Conservation (phyloP, 2,888 invertebrate genomes). For the Panorpa germanica region DNA sequence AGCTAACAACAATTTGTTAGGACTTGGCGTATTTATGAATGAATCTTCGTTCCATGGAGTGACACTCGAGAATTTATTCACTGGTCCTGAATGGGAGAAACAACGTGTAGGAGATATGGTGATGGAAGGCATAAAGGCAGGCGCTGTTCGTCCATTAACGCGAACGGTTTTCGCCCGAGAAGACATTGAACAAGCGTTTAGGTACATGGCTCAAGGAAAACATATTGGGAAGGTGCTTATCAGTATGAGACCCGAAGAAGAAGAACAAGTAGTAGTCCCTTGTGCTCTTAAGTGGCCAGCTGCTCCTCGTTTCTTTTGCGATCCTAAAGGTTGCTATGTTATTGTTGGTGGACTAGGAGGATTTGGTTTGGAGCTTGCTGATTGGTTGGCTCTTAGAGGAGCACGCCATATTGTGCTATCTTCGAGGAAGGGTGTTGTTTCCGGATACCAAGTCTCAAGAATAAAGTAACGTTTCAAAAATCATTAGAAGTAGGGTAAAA, state of each 20-base stretch:
- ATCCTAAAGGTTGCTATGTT: too few species aligned
- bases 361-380: constrained; percentile 73
- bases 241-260: constrained; percentile 61
- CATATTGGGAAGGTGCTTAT: constrained; percentile 85
- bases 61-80: constrained; percentile 72
- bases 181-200: constrained; percentile 72
- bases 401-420: constrained; percentile 61
- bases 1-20: constrained; percentile 68
- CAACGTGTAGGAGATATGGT: constrained; percentile 49
- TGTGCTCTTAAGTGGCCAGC: constrained; percentile 7
- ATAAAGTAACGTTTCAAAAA: too few species aligned
- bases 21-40: constrained; percentile 78
- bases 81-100: constrained; percentile 42
- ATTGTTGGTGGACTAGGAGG: constrained; percentile 62
- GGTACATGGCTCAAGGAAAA: constrained; percentile 79
- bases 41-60: constrained; percentile 89
- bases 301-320: too few species aligned
- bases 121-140: constrained; percentile 54
- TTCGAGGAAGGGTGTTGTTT: constrained; percentile 64
- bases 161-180: constrained; percentile 56
- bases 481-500: too few species aligned
- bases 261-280: constrained; percentile 12
- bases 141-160: constrained; percentile 68
- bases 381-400: constrained; percentile 68
- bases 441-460: constrained; percentile 59